These are phyloP conservation scores for Sebastes ruberrimus DNA, from an alignment of 2,797 vertebrate species.

Conservation along the genomic window DNA sequence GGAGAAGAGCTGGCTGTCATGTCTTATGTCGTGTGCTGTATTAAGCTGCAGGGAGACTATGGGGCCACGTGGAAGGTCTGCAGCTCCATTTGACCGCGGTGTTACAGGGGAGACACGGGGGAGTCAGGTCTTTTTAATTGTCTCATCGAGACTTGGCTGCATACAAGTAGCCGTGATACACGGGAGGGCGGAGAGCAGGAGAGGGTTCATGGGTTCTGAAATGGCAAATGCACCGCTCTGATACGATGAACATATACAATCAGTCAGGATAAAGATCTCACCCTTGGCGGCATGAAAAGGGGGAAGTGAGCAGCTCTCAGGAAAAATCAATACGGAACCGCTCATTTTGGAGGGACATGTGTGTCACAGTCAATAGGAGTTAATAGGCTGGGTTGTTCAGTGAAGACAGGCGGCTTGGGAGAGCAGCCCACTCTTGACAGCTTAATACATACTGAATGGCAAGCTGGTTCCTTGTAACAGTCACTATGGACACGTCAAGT, in stretches of 20 bases:
- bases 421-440: conserved; percentile 80
- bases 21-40: conserved; percentile 51
- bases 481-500: conserved; percentile 77
- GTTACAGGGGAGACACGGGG: conserved; percentile 84
- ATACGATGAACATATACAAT: conserved; percentile 91
- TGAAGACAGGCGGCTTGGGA: conserved; percentile 88
- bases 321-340: conserved; percentile 98
- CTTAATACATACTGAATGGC: conserved; percentile 87
- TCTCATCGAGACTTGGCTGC: conserved; percentile 85
- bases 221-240: conserved; percentile 71
- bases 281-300: conserved; percentile 88
- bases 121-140: conserved; percentile 84
- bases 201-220: conserved; percentile 77
- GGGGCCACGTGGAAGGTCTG: conserved; percentile 46
- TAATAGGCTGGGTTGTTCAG: conserved; percentile 96
- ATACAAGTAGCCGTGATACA: conserved; percentile 82
- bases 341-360: conserved; percentile 98
- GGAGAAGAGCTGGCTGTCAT: conserved; percentile 59
- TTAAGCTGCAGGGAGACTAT: conserved; percentile 50
- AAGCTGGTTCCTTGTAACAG: conserved; percentile 75
- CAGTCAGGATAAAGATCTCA: conserved; percentile 99
- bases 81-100: conserved; percentile 74
- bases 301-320: conserved; percentile 96
- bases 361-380: conserved; percentile 99
- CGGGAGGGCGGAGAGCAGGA: conserved; percentile 77